Evolutionary conservation across 2,113 vertebrate species (phyloP).

Genomic region (Embiotoca jacksoni): DNA sequence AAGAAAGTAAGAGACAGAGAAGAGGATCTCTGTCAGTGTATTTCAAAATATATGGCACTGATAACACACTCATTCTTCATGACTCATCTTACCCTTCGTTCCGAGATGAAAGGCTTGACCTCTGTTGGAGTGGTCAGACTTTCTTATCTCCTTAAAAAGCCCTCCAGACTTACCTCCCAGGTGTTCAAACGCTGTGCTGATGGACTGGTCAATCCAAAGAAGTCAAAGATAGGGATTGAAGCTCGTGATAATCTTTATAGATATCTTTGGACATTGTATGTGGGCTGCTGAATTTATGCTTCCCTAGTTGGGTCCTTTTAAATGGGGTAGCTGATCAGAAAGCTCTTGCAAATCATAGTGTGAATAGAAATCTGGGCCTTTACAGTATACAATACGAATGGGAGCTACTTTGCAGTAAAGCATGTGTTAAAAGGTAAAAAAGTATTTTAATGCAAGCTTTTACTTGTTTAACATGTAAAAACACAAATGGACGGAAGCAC

Average conservation of each 20-base stretch:
- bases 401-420: neutral
- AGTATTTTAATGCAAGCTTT: no score
- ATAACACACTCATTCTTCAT: slow-evolving; percentile 15
- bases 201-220: slow-evolving; percentile 2
- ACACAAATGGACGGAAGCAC: no score
- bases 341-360: no score
- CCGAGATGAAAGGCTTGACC: slow-evolving; percentile 33
- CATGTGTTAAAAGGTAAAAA: neutral
- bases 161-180: slow-evolving; percentile 24
- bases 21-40: neutral
- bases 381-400: neutral
- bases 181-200: slow-evolving; percentile 11
- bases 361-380: no score
- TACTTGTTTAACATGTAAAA: no score
- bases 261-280: neutral
- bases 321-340: neutral
- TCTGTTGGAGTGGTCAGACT: neutral
- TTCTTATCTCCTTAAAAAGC: slow-evolving; percentile 42
- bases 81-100: slow-evolving; percentile 1
- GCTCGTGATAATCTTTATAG: slow-evolving; percentile 3
- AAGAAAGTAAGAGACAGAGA: no score
- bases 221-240: neutral
- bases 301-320: neutral
- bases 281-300: neutral
- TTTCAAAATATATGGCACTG: slow-evolving; percentile 15